Conservation (phyloP, 2,797 vertebrate genomes). For the Avahi laniger region DNA sequence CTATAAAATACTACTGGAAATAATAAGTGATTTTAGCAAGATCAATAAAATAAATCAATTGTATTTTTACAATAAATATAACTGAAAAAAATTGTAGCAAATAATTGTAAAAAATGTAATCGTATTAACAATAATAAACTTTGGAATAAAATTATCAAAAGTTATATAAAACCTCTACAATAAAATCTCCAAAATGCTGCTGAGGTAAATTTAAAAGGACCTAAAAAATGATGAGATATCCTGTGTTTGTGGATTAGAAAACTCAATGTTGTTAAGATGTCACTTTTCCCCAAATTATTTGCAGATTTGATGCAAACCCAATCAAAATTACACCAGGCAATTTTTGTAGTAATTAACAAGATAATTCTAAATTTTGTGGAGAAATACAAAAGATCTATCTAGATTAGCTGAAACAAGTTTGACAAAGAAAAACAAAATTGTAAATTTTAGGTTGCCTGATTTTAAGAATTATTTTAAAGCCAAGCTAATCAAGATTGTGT, state of each 20-base stretch:
- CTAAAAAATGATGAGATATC: background rate
- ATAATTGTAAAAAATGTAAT: background rate
- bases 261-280: background rate
- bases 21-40: background rate
- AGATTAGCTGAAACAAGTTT: background rate
- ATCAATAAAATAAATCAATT: background rate
- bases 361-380: background rate
- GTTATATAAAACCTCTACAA: background rate
- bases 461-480: constrained; percentile 6
- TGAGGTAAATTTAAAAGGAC: background rate
- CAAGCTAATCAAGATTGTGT: background rate
- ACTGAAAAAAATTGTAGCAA: background rate
- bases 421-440: background rate
- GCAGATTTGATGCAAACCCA: background rate
- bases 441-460: background rate
- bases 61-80: background rate
- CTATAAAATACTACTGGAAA: background rate
- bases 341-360: background rate
- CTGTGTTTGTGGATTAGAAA: background rate
- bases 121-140: background rate
- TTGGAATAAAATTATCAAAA: background rate
- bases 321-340: background rate
- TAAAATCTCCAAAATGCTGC: background rate
- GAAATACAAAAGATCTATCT: background rate
- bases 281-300: background rate